These are phyloP conservation scores for Sceliomorpha sp. DNA, from an alignment of 2,888 invertebrate species.

Conservation along the genomic window DNA sequence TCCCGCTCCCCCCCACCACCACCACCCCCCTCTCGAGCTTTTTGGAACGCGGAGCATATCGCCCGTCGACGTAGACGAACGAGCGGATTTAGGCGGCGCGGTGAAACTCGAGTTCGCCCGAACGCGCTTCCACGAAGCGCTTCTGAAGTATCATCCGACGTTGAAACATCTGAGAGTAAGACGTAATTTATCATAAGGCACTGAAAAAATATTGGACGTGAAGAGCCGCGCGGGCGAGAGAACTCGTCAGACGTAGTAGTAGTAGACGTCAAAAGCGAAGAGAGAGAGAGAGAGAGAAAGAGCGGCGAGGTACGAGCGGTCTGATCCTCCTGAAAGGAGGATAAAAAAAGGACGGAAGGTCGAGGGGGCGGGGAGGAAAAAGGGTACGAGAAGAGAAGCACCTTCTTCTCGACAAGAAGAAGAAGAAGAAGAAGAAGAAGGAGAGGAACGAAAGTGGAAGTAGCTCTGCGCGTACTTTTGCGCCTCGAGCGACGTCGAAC, in stretches of 20 bases:
- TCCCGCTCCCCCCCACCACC: too few relatives aligned
- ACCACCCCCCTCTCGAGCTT: too few relatives aligned
- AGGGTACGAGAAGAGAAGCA: too few relatives aligned
- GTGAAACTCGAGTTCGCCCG: too few relatives aligned
- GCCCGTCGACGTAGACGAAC: too few relatives aligned
- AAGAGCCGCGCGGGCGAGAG: background rate
- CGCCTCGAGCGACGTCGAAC: slow-evolving; percentile 20
- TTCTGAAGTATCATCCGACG: background rate
- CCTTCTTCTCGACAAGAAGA: too few relatives aligned
- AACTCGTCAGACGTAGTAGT: slow-evolving; percentile 2
- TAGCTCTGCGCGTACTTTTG: slow-evolving; percentile 6
- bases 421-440: slow-evolving; percentile 24
- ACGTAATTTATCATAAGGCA: slow-evolving; percentile 1
- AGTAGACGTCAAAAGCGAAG: slow-evolving; percentile 3
- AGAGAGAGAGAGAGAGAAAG: too few relatives aligned
- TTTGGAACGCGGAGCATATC: too few relatives aligned
- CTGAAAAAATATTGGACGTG: background rate
- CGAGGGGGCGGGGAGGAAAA: too few relatives aligned
- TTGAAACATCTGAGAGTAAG: slow-evolving; percentile 3
- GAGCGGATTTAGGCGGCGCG: too few relatives aligned
- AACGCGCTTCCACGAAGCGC: too few relatives aligned
- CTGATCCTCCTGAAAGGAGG: too few relatives aligned
- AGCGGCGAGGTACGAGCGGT: background rate
- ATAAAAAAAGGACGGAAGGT: slow-evolving; percentile 24
- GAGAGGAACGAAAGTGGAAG: slow-evolving; percentile 18